Evolutionary conservation across 2,888 invertebrate species (phyloP), one percentile per base, ranked within the genome.

Genomic region (Apodemia hepburni): DNA sequence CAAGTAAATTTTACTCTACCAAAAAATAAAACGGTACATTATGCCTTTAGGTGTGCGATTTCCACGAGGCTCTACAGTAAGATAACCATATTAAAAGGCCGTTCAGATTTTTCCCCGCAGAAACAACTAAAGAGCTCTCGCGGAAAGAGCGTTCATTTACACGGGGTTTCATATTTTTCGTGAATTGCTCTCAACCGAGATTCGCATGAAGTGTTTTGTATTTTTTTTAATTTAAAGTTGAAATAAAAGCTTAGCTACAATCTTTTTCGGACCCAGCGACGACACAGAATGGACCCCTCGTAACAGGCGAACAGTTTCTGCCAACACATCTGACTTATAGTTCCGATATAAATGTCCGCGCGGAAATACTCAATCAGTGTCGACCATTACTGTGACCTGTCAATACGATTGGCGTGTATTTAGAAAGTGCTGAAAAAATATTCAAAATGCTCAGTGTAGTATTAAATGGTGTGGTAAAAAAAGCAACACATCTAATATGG

Each of bases 1-100:
- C 47, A n/a, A 47, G 47, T 17, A 17, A 47, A 47, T 47, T 47
- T 17, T 17, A 47, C 6, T 47, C 18, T 29, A 57, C 27, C 15
- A 8, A 47, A 54, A 22, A 27, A 57, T 57, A 57, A 57, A 57
- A 57, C 15, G 57, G 27, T 29, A 57, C 57, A 57, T 57, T 57
- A 57, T 15, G 57, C 29, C 57, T 57, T 57, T 57, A 29, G 27
- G 29, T 29, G 22, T 54, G 54, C n/a, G 54, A 54, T 54, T 15
- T 54, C 27, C 29, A 8, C 29, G 29, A 29, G 54, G 7, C n/a
- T 7, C 7, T 15, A 12, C 51, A 22, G 27, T 64, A 66, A 68
- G 66, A 71, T 70, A 70, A 68, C 66, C 62, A 64, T 70, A 70
- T 70, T 70, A 72, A 69, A 69, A 66, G 61, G 47, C 64, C 65